A percentile compares a stretch with the other conserved stretches of the same genome.
These are phyloP conservation scores for Microtus ochrogaster DNA, from an alignment of 2,113 vertebrate genomes.

Conservation along the genomic window DNA sequence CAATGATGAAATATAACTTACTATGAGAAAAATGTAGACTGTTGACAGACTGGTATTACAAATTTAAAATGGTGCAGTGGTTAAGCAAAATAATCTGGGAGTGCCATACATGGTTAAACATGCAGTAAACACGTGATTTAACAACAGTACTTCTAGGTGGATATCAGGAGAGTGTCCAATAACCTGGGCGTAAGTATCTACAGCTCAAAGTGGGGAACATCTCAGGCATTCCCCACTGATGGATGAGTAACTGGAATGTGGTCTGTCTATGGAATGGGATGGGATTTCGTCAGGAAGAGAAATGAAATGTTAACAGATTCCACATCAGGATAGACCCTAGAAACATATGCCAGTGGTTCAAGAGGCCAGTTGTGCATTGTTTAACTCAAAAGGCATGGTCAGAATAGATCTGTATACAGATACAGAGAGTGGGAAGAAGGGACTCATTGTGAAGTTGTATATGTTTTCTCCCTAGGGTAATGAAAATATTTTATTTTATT, in stretches of 20 bases:
- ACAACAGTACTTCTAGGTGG: not conserved
- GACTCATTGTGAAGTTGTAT: not conserved
- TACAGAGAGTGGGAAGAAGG: not conserved
- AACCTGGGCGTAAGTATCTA: not conserved
- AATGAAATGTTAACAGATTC: not conserved
- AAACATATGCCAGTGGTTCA: not conserved
- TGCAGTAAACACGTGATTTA: no score
- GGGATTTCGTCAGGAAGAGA: not conserved
- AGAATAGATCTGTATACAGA: not conserved
- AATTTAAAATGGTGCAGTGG: no score
- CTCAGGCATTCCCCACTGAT: not conserved
- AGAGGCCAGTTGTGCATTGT: not conserved
- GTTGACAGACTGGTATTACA: not conserved
- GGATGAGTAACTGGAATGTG: not conserved
- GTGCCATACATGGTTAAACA: not conserved
- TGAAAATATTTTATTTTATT: not conserved
- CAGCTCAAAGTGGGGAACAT: not conserved
- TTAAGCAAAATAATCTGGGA: not conserved
- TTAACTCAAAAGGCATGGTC: no score
- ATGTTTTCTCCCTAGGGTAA: not conserved
- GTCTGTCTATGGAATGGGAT: not conserved
- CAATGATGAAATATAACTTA: not conserved
- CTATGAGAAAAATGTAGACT: not conserved
- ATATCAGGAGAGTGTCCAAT: not conserved
- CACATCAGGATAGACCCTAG: not conserved